Percentiles rank a stretch among this genome's conserved stretches.
These are phyloP conservation scores for Falco punctatus DNA, from an alignment of 2,113 vertebrate species.

Conservation along the genomic window DNA sequence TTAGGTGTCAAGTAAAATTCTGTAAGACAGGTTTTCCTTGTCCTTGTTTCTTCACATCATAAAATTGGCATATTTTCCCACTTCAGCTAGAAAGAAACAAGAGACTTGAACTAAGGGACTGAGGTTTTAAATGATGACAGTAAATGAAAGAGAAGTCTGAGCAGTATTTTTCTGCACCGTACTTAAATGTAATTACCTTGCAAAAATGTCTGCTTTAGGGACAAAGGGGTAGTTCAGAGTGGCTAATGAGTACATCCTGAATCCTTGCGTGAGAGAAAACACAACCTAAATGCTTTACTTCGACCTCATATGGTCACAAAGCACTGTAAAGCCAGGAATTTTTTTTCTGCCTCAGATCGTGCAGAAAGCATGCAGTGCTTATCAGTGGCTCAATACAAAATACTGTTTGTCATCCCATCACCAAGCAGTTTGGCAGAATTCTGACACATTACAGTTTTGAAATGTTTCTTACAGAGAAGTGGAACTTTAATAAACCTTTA, in stretches of 20 bases:
- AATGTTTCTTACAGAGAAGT: neutral
- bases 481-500: neutral
- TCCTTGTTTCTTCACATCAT: conserved; percentile 25
- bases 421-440: neutral
- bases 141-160: neutral
- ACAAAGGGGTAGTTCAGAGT: neutral
- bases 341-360: neutral
- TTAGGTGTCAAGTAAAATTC: conserved; percentile 41
- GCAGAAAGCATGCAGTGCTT: neutral
- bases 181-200: neutral
- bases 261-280: neutral
- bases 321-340: neutral
- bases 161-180: neutral
- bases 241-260: neutral
- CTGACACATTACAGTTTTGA: neutral
- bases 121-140: neutral
- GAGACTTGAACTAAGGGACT: neutral
- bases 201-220: neutral
- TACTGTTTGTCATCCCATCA: neutral
- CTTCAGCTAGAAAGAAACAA: neutral
- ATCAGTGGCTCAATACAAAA: neutral
- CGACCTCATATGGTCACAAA: neutral
- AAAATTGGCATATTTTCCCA: neutral
- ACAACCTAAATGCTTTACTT: neutral
- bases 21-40: neutral